Evolutionary conservation across 2,797 vertebrate species (phyloP).

Genomic region (Phylloscopus collybita): DNA sequence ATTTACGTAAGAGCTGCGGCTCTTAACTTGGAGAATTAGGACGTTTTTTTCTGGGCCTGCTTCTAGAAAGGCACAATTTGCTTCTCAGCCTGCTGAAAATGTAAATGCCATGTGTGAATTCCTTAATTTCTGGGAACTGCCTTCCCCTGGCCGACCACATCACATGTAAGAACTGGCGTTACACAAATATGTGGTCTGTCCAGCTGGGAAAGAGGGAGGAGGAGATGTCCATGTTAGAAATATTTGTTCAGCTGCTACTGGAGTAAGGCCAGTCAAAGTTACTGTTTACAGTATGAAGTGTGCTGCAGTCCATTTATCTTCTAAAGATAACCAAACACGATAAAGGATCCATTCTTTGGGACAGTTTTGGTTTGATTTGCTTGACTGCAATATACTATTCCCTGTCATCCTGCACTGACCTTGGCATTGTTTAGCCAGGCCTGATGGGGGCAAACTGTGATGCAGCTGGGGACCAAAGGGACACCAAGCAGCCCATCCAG

Average conservation of each 20-base stretch:
- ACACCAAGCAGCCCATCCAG: neutral
- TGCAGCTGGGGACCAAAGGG: neutral
- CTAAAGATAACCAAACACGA: slow-evolving; percentile 18
- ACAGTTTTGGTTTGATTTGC: neutral
- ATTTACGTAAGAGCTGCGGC: neutral
- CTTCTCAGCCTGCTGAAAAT: neutral
- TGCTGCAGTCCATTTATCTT: slow-evolving; percentile 25
- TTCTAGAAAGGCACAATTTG: neutral
- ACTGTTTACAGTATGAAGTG: slow-evolving; percentile 36
- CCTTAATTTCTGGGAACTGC: slow-evolving; percentile 9
- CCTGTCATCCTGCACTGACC: neutral
- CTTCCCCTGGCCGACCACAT: neutral
- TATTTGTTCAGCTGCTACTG: slow-evolving; percentile 75
- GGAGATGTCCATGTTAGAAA: slow-evolving; percentile 24
- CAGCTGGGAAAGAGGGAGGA: slow-evolving; percentile 21
- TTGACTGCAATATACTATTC: neutral
- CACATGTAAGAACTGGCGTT: neutral
- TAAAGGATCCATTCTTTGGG: neutral
- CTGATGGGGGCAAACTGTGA: neutral
- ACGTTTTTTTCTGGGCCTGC: neutral
- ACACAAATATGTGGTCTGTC: slow-evolving; percentile 21
- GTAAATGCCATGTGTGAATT: neutral
- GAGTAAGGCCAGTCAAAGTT: slow-evolving; percentile 22
- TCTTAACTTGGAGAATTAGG: neutral
- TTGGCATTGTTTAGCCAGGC: neutral